phyloP scores from a whole-genome alignment of 2,113 vertebrate genomes.

The Saguinus midas region DNA sequence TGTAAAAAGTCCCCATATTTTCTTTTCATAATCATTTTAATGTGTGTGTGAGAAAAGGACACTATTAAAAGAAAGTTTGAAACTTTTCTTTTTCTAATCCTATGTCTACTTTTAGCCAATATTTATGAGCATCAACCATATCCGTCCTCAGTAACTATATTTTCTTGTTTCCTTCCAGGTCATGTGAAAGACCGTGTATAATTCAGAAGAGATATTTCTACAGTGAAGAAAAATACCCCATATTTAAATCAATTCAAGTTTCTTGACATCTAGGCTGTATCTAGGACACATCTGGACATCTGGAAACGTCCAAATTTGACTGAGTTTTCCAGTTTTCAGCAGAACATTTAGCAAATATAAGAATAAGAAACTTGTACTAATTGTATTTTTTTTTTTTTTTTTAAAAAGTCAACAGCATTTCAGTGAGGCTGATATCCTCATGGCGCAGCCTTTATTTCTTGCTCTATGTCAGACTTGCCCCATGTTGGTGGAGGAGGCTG shows the following conservation, averaged over 20 bases:
- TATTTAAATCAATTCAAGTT: slow-evolving; percentile 60
- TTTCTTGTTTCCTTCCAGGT: slow-evolving; percentile 54
- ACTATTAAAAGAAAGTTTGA: not conserved
- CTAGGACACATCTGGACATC: slow-evolving; percentile 76
- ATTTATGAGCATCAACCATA: slow-evolving; percentile 1
- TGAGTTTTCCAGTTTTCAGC: slow-evolving; percentile 40
- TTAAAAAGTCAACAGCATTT: not conserved
- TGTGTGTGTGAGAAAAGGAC: not conserved
- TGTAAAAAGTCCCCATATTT: not conserved
- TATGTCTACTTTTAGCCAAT: slow-evolving; percentile 6
- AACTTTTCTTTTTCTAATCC: not conserved
- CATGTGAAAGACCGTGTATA: slow-evolving; percentile 48
- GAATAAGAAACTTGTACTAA: not conserved
- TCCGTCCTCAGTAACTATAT: slow-evolving; percentile 7
- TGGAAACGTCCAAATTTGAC: slow-evolving; percentile 61
- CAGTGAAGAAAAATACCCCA: not conserved
- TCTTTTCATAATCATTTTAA: slow-evolving; percentile 8
- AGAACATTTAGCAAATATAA: slow-evolving; percentile 52
- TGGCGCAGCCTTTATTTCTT: not conserved
- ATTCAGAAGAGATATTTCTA: slow-evolving; percentile 53
- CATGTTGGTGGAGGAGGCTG: not conserved
- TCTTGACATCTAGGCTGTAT: slow-evolving; percentile 61
- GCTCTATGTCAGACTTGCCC: not conserved
- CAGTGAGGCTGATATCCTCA: not conserved
- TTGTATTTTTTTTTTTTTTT: not conserved